Evolutionary conservation across 2,888 invertebrate genomes (phyloP).

Genomic region (Polylopha cassiicola): DNA sequence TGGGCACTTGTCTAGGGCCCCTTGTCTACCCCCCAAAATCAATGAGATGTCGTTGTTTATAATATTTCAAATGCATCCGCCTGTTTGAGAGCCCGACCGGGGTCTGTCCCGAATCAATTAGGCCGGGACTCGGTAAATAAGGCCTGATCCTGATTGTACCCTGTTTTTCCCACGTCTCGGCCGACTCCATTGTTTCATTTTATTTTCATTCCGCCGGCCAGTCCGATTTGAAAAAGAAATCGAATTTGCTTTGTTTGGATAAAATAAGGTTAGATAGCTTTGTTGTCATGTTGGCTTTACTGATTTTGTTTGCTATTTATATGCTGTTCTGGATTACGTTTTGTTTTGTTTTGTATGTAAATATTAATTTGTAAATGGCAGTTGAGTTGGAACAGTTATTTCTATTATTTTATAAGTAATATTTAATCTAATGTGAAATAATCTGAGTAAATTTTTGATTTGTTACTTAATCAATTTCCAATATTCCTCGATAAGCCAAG

Average conservation of each 20-base stretch:
- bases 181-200: slow-evolving; percentile 37
- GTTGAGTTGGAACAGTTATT: no score
- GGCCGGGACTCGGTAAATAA: slow-evolving; percentile 58
- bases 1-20: no score
- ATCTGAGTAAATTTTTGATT: slow-evolving; percentile 24
- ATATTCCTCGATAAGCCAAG: slow-evolving; percentile 33
- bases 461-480: slow-evolving; percentile 43
- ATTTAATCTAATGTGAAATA: slow-evolving; percentile 21
- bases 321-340: no score
- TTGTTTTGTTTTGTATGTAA: no score
- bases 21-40: no score
- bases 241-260: slow-evolving; percentile 8
- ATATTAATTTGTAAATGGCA: no score
- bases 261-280: slow-evolving; percentile 11
- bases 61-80: slow-evolving; percentile 23
- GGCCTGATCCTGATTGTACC: slow-evolving; percentile 53
- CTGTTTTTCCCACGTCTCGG: slow-evolving; percentile 44
- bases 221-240: slow-evolving; percentile 10
- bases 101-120: slow-evolving; percentile 62
- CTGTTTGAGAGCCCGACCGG: slow-evolving; percentile 32
- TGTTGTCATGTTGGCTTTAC: slow-evolving; percentile 12
- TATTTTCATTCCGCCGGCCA: slow-evolving; percentile 26
- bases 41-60: no score
- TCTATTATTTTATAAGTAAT: no score
- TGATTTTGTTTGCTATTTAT: no score